A percentile compares a stretch with the other conserved stretches of the same genome.
These are phyloP conservation scores for Liodrosophila aerea DNA, from an alignment of 2,888 invertebrate genomes.

Conservation along the genomic window DNA sequence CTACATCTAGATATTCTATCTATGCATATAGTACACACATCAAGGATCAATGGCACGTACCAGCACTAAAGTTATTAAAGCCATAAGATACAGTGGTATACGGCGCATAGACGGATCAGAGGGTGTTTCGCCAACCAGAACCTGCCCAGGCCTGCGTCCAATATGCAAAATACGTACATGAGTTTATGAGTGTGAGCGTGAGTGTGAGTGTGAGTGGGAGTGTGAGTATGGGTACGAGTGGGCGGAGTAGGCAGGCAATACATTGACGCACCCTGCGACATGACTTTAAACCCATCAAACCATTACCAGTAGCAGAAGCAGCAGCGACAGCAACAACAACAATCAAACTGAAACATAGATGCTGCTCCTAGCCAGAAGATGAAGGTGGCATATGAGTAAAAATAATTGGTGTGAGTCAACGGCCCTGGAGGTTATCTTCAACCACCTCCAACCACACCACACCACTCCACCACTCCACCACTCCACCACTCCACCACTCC, in stretches of 20 bases:
- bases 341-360: no score
- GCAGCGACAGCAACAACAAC: conserved; percentile 34
- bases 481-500: conserved; percentile 20
- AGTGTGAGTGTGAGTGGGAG: no score
- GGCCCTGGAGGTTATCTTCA: conserved; percentile 62
- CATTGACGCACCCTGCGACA: conserved; percentile 63
- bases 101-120: conserved; percentile 19
- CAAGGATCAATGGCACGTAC: conserved; percentile 74
- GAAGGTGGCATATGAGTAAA: conserved; percentile 59
- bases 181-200: conserved; percentile 37
- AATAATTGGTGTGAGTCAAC: conserved; percentile 75
- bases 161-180: conserved; percentile 57
- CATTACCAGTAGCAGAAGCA: conserved; percentile 60
- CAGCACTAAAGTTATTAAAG: conserved; percentile 76
- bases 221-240: not conserved
- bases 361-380: conserved; percentile 20
- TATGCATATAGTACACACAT: conserved; percentile 36
- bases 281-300: conserved; percentile 74
- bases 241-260: conserved; percentile 32
- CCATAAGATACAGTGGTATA: conserved; percentile 54
- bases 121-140: conserved; percentile 39
- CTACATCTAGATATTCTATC: conserved; percentile 3
- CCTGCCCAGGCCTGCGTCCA: conserved; percentile 58
- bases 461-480: conserved; percentile 10
- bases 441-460: conserved; percentile 38